Percentiles rank a stretch among this genome's conserved stretches.
Evolutionary conservation across 2,113 vertebrate genomes (phyloP).

Genomic region (Felis chaus): DNA sequence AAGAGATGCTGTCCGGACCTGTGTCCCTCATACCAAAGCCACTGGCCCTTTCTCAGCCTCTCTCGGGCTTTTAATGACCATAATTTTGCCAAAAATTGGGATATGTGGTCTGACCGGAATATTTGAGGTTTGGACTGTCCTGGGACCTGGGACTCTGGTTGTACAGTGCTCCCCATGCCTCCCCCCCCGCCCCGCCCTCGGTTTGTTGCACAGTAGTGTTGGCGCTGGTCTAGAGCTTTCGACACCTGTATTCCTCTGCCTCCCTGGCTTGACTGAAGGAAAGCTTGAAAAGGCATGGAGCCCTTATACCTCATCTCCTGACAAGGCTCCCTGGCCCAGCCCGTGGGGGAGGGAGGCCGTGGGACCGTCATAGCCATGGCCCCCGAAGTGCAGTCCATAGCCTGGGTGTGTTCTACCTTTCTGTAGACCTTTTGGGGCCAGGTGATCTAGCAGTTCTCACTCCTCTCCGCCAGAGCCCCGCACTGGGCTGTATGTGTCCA

Average conservation of each 20-base stretch:
- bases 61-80: slow-evolving; percentile 25
- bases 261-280: background rate
- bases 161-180: fast-evolving
- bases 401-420: background rate
- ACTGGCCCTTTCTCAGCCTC: slow-evolving; percentile 44
- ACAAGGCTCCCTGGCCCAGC: background rate
- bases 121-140: background rate
- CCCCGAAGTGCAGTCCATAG: background rate
- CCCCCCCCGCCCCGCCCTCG: background rate
- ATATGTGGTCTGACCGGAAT: slow-evolving; percentile 7
- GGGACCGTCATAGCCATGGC: background rate
- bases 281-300: slow-evolving; percentile 19
- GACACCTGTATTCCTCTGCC: background rate
- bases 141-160: background rate
- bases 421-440: background rate
- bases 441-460: background rate
- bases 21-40: slow-evolving; percentile 69
- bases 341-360: background rate
- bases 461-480: background rate
- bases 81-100: slow-evolving; percentile 67
- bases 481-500: background rate
- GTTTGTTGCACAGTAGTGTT: background rate
- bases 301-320: slow-evolving; percentile 69
- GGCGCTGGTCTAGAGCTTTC: background rate
- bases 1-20: background rate